These are phyloP conservation scores for Cotesia chilonis DNA, from an alignment of 1,140 invertebrate species.

Conservation along the genomic window DNA sequence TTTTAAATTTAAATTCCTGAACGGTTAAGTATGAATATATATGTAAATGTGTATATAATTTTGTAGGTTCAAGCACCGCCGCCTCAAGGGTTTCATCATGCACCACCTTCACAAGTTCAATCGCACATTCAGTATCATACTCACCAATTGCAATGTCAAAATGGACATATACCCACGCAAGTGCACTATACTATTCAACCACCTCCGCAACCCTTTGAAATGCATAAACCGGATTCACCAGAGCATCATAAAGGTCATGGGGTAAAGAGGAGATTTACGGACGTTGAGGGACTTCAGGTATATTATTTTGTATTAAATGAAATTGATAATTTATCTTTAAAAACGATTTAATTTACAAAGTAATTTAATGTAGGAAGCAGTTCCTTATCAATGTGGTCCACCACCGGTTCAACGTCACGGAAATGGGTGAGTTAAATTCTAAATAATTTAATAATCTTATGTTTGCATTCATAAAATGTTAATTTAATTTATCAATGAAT, in stretches of 20 bases:
- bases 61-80: constrained; percentile 50
- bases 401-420: constrained; percentile 58
- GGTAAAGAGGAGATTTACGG: constrained; percentile 61
- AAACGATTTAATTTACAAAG: not conserved
- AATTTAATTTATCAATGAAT: constrained; percentile 10
- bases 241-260: constrained; percentile 61
- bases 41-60: constrained; percentile 10
- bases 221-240: constrained; percentile 53
- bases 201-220: constrained; percentile 53
- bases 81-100: constrained; percentile 51
- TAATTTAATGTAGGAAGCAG: constrained; percentile 49
- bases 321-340: not conserved
- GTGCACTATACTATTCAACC: constrained; percentile 60
- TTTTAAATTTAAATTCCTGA: not conserved
- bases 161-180: constrained; percentile 60
- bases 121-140: constrained; percentile 60
- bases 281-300: constrained; percentile 59
- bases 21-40: not conserved
- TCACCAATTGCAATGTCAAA: constrained; percentile 62
- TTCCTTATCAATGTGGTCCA: constrained; percentile 54
- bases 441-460: constrained; percentile 27
- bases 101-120: constrained; percentile 57
- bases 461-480: no score
- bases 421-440: constrained; percentile 57
- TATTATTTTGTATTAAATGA: not conserved